phyloP scores from a whole-genome alignment of 2,797 vertebrate genomes.

The Botia almorhae region DNA sequence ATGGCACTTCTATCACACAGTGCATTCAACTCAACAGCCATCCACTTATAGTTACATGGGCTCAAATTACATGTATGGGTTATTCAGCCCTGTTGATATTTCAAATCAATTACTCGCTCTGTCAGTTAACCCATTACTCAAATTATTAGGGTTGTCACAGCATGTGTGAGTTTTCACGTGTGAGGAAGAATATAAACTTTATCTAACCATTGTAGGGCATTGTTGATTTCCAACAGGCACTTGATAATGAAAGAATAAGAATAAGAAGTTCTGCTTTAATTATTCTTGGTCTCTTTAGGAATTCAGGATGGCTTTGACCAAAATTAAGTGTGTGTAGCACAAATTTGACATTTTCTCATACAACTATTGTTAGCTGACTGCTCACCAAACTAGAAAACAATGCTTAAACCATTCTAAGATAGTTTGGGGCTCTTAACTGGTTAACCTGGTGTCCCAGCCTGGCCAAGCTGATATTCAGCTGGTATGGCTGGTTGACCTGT shows the following conservation, averaged over 20 bases:
- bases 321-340: too few species aligned
- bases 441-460: too few species aligned
- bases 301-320: too few species aligned
- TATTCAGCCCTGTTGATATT: constrained; percentile 55
- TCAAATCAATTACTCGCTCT: constrained; percentile 55
- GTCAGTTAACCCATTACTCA: constrained; percentile 47
- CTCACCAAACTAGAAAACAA: too few species aligned
- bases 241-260: constrained; percentile 19
- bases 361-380: too few species aligned
- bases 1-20: constrained; percentile 37
- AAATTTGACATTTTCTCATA: too few species aligned
- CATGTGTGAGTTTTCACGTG: constrained; percentile 19
- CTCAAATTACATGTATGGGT: constrained; percentile 56
- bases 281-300: constrained; percentile 1
- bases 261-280: constrained; percentile 18
- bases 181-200: constrained; percentile 23
- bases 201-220: constrained; percentile 9
- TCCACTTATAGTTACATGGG: constrained; percentile 52
- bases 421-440: too few species aligned
- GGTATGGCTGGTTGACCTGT: not conserved
- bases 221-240: constrained; percentile 17
- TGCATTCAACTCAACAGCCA: constrained; percentile 55
- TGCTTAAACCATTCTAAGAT: too few species aligned
- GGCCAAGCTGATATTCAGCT: too few species aligned
- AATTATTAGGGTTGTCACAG: constrained; percentile 42